These are phyloP conservation scores for Pyxicephalus adspersus DNA, from an alignment of 2,113 vertebrate genomes.

Conservation along the genomic window DNA sequence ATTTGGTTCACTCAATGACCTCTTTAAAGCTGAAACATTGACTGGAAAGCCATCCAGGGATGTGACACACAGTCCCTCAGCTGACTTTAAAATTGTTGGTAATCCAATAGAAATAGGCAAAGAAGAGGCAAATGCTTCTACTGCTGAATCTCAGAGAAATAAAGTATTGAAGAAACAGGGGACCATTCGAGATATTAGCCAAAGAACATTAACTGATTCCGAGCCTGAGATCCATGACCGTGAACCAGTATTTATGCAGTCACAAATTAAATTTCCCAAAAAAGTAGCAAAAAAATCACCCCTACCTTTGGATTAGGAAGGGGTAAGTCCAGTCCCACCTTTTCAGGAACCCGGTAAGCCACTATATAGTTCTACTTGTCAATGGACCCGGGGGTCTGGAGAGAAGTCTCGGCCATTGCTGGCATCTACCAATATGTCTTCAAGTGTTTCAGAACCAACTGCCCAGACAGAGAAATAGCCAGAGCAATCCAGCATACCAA, in stretches of 20 bases:
- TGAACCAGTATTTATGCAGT: not conserved
- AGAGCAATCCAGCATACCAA: not conserved
- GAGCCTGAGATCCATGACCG: not conserved
- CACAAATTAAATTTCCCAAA: not conserved
- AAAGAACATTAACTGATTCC: not conserved
- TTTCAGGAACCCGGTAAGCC: not conserved
- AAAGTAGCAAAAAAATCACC: not conserved
- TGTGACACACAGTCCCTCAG: too few relatives aligned
- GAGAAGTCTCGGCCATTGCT: conserved; percentile 56
- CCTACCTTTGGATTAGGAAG: not conserved
- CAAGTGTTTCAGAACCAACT: conserved; percentile 35
- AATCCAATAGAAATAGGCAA: not conserved
- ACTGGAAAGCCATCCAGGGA: too few relatives aligned
- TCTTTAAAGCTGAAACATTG: not conserved
- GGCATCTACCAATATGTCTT: too few relatives aligned
- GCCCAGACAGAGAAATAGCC: conserved; percentile 61
- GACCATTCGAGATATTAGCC: not conserved
- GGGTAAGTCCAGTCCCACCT: not conserved
- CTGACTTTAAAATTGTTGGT: not conserved
- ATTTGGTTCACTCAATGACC: too few relatives aligned
- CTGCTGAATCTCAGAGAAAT: not conserved
- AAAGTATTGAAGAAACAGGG: conserved; percentile 23
- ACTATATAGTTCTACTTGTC: not conserved
- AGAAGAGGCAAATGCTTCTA: not conserved
- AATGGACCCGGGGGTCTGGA: not conserved